phyloP scores from a whole-genome alignment of 2,797 vertebrate species.

The Fringilla coelebs region DNA sequence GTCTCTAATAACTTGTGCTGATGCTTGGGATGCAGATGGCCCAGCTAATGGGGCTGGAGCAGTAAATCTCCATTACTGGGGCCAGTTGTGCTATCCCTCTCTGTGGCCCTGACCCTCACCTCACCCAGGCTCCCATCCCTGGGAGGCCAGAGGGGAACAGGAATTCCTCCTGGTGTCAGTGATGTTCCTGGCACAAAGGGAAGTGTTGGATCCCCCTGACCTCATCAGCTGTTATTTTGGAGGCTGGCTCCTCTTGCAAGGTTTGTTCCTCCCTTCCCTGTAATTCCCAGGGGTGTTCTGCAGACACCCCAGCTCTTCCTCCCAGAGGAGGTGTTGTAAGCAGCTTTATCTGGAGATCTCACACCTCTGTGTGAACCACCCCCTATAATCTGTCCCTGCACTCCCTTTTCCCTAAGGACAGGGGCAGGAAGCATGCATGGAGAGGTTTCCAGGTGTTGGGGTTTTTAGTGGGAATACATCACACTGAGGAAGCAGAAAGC shows the following conservation, averaged over 20 bases:
- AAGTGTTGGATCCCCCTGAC: not conserved
- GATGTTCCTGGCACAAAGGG: not conserved
- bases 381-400: not conserved
- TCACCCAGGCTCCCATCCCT: not conserved
- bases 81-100: not conserved
- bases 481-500: not conserved
- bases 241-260: not conserved
- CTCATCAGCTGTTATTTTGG: not conserved
- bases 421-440: not conserved
- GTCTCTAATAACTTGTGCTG: conserved; percentile 8
- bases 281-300: not conserved
- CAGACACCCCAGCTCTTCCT: not conserved
- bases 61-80: conserved; percentile 51
- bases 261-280: not conserved
- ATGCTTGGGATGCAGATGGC: conserved; percentile 55
- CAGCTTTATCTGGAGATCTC: not conserved
- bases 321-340: not conserved
- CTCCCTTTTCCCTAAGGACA: not conserved
- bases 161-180: not conserved
- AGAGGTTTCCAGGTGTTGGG: not conserved
- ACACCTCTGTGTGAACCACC: not conserved
- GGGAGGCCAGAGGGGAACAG: not conserved
- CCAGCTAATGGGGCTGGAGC: conserved; percentile 28
- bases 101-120: not conserved
- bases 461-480: not conserved